Conservation (phyloP, 2,888 invertebrate genomes). For the Hofmannophila pseudospretella region DNA sequence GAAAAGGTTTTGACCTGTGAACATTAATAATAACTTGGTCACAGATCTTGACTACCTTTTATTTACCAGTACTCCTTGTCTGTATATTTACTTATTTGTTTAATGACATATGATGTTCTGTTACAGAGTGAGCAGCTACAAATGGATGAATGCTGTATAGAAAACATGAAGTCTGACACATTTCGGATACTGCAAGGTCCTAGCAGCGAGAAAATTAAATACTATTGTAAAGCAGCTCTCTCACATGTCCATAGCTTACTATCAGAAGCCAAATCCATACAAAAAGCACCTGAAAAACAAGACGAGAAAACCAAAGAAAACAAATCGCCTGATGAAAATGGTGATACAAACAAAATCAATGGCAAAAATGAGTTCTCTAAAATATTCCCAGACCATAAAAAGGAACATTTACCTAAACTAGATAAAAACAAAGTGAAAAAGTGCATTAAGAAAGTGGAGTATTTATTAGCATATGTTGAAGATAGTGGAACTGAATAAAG, state of each 20-base stretch:
- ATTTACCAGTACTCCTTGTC: too few species aligned
- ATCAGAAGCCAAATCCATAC: conserved; percentile 49
- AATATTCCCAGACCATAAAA: conserved; percentile 75
- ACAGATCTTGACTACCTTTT: too few species aligned
- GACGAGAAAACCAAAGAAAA: conserved; percentile 15
- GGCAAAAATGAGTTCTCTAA: conserved; percentile 62
- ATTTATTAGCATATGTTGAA: conserved; percentile 82
- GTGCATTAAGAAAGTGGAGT: conserved; percentile 83
- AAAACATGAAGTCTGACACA: conserved; percentile 79
- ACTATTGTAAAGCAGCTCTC: conserved; percentile 81
- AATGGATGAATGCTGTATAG: conserved; percentile 75
- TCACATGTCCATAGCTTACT: conserved; percentile 81
- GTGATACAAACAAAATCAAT: conserved; percentile 13
- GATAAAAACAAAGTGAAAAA: conserved; percentile 73
- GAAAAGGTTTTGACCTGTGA: too few species aligned
- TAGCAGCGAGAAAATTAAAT: conserved; percentile 64
- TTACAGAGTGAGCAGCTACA: conserved; percentile 77
- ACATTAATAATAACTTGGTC: too few species aligned
- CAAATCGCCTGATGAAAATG: too few species aligned
- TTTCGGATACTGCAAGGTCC: conserved; percentile 80
- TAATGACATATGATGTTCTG: too few species aligned
- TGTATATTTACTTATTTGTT: too few species aligned
- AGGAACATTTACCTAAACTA: conserved; percentile 65
- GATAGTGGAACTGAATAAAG: conserved; percentile 31
- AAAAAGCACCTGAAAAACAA: conserved; percentile 1